Conservation (phyloP, 1,140 invertebrate genomes). For the Microvelia longipes region DNA sequence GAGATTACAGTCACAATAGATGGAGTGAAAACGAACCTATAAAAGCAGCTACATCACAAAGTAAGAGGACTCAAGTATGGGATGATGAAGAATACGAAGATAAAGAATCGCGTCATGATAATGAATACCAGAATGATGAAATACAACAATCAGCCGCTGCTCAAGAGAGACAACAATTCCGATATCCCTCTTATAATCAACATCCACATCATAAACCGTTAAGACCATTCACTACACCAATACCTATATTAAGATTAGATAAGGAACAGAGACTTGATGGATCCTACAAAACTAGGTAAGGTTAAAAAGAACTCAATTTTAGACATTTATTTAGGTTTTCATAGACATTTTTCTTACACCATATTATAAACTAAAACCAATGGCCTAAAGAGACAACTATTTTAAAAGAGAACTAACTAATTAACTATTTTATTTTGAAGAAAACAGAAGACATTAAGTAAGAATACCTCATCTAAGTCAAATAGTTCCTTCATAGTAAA, state of each 20-base stretch:
- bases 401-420: too few relatives aligned
- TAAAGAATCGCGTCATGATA: neutral
- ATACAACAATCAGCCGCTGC: too few relatives aligned
- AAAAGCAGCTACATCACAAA: neutral
- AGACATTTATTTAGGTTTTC: too few relatives aligned
- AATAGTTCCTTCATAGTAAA: too few relatives aligned
- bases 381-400: too few relatives aligned
- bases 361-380: too few relatives aligned
- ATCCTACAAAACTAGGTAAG: constrained; percentile 20
- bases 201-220: neutral
- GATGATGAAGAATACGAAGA: neutral
- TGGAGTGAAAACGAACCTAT: neutral
- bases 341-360: too few relatives aligned
- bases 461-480: too few relatives aligned
- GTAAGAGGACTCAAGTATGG: neutral
- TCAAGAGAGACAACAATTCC: neutral
- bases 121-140: neutral
- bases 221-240: constrained; percentile 10
- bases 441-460: too few relatives aligned
- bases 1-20: neutral
- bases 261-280: constrained; percentile 19
- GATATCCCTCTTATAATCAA: neutral
- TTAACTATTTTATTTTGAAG: too few relatives aligned
- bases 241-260: constrained; percentile 17
- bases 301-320: neutral